phyloP scores from a whole-genome alignment of 2,888 invertebrate genomes.

The Dichetophora obliterata region DNA sequence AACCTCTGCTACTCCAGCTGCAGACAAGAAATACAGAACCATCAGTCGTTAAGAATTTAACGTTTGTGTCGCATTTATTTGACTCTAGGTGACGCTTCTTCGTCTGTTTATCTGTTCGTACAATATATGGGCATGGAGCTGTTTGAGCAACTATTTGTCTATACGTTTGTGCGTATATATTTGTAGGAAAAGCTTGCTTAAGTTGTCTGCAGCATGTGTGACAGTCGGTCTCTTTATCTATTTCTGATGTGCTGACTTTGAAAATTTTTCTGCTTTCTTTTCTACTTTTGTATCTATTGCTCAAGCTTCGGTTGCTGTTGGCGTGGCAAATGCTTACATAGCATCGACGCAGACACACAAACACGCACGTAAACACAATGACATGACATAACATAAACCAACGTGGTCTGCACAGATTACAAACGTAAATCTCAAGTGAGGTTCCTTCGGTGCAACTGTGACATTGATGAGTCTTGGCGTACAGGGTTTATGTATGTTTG shows the following conservation, averaged over 20 bases:
- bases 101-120: too few species aligned
- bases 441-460: constrained; percentile 12
- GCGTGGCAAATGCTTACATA: neutral
- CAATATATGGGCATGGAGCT: too few species aligned
- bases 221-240: neutral
- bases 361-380: neutral
- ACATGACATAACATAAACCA: too few species aligned
- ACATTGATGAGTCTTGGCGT: constrained; percentile 27
- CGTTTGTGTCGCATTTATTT: too few species aligned
- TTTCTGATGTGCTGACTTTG: neutral
- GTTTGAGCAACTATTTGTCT: too few species aligned
- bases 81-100: too few species aligned
- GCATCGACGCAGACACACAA: neutral
- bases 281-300: neutral
- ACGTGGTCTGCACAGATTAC: constrained; percentile 6
- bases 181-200: too few species aligned
- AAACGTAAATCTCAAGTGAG: constrained; percentile 6
- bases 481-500: neutral
- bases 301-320: neutral
- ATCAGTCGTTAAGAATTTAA: too few species aligned
- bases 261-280: neutral
- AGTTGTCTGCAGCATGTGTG: neutral
- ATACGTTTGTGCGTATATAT: too few species aligned
- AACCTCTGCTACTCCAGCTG: too few species aligned
- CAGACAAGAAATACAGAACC: too few species aligned